Evolutionary conservation across 1,140 invertebrate genomes (phyloP).

Genomic region (Lepidostoma basale): DNA sequence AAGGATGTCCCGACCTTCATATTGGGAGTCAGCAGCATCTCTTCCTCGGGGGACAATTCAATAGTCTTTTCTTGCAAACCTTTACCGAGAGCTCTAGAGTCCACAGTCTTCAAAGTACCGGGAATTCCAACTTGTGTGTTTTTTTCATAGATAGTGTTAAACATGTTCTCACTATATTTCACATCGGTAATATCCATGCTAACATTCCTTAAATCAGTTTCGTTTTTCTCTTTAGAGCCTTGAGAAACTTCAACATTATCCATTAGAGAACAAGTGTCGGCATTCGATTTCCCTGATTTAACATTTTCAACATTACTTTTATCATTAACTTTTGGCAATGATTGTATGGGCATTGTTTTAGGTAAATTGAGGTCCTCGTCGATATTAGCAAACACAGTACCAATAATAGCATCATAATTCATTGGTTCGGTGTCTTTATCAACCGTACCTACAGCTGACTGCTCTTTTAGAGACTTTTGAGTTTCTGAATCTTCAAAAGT

Average conservation of each 20-base stretch:
- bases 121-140: background rate
- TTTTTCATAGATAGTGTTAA: slow-evolving; percentile 9
- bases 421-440: slow-evolving; percentile 4
- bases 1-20: slow-evolving; percentile 32
- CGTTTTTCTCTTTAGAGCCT: background rate
- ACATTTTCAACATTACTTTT: no score
- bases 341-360: background rate
- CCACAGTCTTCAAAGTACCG: background rate
- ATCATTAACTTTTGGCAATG: no score
- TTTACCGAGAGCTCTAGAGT: background rate
- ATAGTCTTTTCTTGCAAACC: slow-evolving; percentile 2
- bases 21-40: slow-evolving; percentile 9
- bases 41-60: slow-evolving; percentile 23
- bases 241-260: background rate
- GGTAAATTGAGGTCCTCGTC: slow-evolving; percentile 1
- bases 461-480: background rate
- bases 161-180: slow-evolving; percentile 19
- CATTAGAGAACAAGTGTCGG: no score
- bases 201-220: slow-evolving; percentile 27
- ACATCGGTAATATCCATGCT: slow-evolving; percentile 24
- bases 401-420: slow-evolving; percentile 25
- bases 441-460: background rate
- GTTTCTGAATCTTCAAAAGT: slow-evolving; percentile 4
- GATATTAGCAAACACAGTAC: slow-evolving; percentile 15
- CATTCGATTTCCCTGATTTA: no score